Conservation (phyloP, 23 tunicate genomes). For the Trididemnum nubilum region DNA sequence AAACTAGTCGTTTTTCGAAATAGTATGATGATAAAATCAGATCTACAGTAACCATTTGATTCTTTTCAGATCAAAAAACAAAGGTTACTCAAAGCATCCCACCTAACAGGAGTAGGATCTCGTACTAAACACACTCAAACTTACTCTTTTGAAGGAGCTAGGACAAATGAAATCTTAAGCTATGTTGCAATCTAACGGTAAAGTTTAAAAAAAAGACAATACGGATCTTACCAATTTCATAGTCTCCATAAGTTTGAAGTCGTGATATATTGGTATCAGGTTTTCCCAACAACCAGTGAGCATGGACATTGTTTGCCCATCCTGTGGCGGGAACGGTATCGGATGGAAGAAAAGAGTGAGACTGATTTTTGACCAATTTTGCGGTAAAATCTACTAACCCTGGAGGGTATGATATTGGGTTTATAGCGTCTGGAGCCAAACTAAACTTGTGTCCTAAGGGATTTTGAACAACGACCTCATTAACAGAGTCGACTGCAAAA, state of each 20-base stretch:
- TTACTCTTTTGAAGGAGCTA: too few relatives aligned
- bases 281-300: constrained; percentile 7
- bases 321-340: constrained; percentile 29
- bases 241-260: constrained; percentile 2
- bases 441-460: constrained; percentile 36
- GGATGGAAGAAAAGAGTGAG: neutral
- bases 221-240: constrained; percentile 19
- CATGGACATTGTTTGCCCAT: constrained; percentile 72
- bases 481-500: neutral
- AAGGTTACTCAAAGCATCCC: too few relatives aligned
- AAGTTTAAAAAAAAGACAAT: too few relatives aligned
- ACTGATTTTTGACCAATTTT: neutral
- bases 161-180: too few relatives aligned
- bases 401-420: constrained; percentile 64
- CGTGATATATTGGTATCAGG: neutral
- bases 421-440: constrained; percentile 18
- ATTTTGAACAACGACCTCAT: constrained; percentile 58
- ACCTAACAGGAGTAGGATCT: too few relatives aligned
- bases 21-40: too few relatives aligned
- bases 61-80: too few relatives aligned
- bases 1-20: too few relatives aligned
- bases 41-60: too few relatives aligned
- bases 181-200: too few relatives aligned
- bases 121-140: too few relatives aligned
- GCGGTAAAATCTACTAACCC: constrained; percentile 52